Conservation (phyloP, 2,888 invertebrate species). For the Micoletzkya japonica region DNA sequence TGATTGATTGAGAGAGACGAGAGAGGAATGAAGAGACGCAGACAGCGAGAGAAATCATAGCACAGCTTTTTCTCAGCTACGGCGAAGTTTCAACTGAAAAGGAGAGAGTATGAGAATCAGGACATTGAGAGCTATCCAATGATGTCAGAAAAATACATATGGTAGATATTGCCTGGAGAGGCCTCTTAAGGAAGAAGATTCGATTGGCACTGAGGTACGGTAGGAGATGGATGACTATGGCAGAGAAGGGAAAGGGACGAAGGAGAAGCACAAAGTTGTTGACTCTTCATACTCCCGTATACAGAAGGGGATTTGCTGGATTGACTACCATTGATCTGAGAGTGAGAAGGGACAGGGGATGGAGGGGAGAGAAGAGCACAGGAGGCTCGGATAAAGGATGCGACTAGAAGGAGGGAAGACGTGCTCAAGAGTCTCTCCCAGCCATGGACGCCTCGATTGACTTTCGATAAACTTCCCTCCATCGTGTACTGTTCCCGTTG, state of each 20-base stretch:
- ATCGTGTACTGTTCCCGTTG: constrained; percentile 55
- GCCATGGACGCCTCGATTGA: constrained; percentile 44
- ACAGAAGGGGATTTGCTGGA: constrained; percentile 43
- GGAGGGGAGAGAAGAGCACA: not conserved
- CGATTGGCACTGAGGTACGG: constrained; percentile 45
- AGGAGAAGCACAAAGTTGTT: too few relatives aligned
- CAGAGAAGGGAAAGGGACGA: constrained; percentile 27
- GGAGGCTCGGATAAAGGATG: constrained; percentile 24
- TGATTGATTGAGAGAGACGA: too few relatives aligned
- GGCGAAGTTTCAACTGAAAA: too few relatives aligned
- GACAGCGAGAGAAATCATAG: too few relatives aligned
- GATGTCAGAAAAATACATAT: too few relatives aligned
- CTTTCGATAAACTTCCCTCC: constrained; percentile 45
- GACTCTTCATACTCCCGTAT: constrained; percentile 6
- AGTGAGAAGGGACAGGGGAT: constrained; percentile 7
- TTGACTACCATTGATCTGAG: constrained; percentile 35
- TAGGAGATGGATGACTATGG: constrained; percentile 44
- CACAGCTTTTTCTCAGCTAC: too few relatives aligned
- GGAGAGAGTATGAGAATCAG: too few relatives aligned
- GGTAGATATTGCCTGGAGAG: not conserved
- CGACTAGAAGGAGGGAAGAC: constrained; percentile 9
- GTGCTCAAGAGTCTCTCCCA: not conserved
- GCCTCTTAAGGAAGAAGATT: not conserved
- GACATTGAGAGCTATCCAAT: too few relatives aligned
- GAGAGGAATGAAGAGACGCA: too few relatives aligned